Evolutionary conservation across 1,140 invertebrate species (phyloP), one percentile per base, ranked within the genome.

Genomic region (Drosophila ficusphila): DNA sequence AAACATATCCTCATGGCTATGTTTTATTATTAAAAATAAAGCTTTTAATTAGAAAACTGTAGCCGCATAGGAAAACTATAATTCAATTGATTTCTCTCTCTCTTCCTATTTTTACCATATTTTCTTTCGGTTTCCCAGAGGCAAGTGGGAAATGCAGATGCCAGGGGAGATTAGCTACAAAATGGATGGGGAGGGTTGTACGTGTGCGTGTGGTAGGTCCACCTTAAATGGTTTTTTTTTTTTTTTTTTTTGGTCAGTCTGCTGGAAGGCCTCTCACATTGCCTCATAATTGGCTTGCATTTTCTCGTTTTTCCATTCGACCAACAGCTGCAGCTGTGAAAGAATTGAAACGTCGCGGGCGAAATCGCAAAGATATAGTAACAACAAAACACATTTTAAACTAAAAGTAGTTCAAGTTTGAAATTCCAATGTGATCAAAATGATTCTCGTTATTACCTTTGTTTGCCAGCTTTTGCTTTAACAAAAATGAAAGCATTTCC

Each of bases 61-160:
- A 5, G 3, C 38, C 38, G 16, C 41, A 25, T 3, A 25, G 9
- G 2, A 14, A 25, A 44, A 70, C 52, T 71, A 34, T 71, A 61
- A 38, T 68, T 44, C 70, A 79, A 79, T 79, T 79, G 76, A 78
- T 78, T 79, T 68, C 61, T 42, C 16, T 64, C 9, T 41, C 8
- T 29, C 19, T 21, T 11, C 5, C n/a, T 9, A 16, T 58, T 33
- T 19, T 4, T 0, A 12, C 11, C 21, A 48, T 4, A 21, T 12
- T 53, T 12, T 12, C 29, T 8, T 33, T 53, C n/a, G 19, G 11
- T 58, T 58, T 14, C 18, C n/a, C n/a, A 33, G 29, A 53, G 48
- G 54, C 9, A 53, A 60, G 16, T 33, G 58, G 25, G 36, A 33
- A 33, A 33, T 42, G n/a, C 48, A 38, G 56, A 58, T 58, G 31